Conservation (phyloP, 2,797 vertebrate genomes). For the Semotilus atromaculatus region DNA sequence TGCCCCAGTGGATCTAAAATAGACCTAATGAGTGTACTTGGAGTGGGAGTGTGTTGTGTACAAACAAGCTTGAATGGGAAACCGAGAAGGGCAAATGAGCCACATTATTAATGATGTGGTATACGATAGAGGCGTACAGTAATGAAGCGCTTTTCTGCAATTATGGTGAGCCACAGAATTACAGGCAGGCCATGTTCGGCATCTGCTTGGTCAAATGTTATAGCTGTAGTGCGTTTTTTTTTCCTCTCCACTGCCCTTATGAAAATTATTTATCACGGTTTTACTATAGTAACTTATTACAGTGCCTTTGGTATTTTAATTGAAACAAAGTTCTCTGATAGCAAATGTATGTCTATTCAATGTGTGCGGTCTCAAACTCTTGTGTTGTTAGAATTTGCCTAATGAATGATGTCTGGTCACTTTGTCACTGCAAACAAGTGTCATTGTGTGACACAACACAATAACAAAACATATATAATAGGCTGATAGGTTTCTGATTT, state of each 20-base stretch:
- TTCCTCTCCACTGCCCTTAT: background rate
- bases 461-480: background rate
- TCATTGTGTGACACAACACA: background rate
- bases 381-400: background rate
- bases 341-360: background rate
- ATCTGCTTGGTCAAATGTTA: slow-evolving; percentile 17
- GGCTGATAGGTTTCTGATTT: background rate
- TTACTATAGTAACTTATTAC: slow-evolving; percentile 13
- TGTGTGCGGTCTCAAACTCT: background rate
- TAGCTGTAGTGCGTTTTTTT: slow-evolving; percentile 9
- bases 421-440: background rate
- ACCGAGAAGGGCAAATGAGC: slow-evolving; percentile 42
- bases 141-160: slow-evolving; percentile 54
- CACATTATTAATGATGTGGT: slow-evolving; percentile 48
- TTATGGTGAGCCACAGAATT: slow-evolving; percentile 46
- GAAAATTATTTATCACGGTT: slow-evolving; percentile 2
- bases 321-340: slow-evolving; percentile 5
- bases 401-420: background rate
- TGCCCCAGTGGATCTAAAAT: slow-evolving; percentile 7
- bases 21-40: slow-evolving; percentile 39
- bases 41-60: slow-evolving; percentile 50
- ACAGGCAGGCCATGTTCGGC: slow-evolving; percentile 14
- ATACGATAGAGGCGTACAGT: slow-evolving; percentile 20
- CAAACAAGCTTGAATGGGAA: slow-evolving; percentile 48
- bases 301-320: slow-evolving; percentile 10